Evolutionary conservation across 2,113 vertebrate species (phyloP), one percentile per base, ranked within the genome.

Genomic region (Coreoperca whiteheadi): DNA sequence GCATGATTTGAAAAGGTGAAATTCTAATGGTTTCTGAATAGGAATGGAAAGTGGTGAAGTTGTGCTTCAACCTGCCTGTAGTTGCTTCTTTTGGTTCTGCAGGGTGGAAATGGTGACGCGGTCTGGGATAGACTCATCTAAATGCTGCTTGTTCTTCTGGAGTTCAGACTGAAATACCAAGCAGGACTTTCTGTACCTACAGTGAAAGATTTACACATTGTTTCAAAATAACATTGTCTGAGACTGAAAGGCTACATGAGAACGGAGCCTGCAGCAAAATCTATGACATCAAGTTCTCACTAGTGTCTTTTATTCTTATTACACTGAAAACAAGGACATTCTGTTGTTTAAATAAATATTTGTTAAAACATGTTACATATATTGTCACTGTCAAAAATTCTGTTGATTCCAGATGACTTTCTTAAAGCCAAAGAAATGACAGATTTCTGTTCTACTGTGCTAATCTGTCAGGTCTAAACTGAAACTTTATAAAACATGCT

Each of bases 41-140:
- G 11, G 8, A 67, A 21, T 21, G 16, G 18, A 23, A 69, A 53
- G n/a, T 23, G 25, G 10, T 57, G 3, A 41, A 46, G 21, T 34
- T 34, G n/a, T 4, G 53, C 46, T 68, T 53, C 11, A 68, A 74
- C 85, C 51, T 43, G 68, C 86, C 86, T 84, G 82, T 30, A 84
- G 74, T 12, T 74, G 82, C 34, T 81, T 64, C 32, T 46, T 75
- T 63, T 74, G 68, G 39, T 39, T 14, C 56, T 60, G 48, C 68
- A 81, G 28, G 25, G 21, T 43, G 28, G 46, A 28, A 23, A 43
- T n/a, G 30, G 73, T 51, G 41, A 69, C 56, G n/a, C 39, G 12
- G 11, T 81, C 63, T 51, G 41, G 2, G 23, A 64, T 53, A 50
- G 69, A 69, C 56, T 67, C 23, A 37, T 68, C 77, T 20, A 81